Evolutionary conservation across 2,888 invertebrate species (phyloP), one percentile per base, ranked within the genome.

Genomic region (Ormyrus rosae): DNA sequence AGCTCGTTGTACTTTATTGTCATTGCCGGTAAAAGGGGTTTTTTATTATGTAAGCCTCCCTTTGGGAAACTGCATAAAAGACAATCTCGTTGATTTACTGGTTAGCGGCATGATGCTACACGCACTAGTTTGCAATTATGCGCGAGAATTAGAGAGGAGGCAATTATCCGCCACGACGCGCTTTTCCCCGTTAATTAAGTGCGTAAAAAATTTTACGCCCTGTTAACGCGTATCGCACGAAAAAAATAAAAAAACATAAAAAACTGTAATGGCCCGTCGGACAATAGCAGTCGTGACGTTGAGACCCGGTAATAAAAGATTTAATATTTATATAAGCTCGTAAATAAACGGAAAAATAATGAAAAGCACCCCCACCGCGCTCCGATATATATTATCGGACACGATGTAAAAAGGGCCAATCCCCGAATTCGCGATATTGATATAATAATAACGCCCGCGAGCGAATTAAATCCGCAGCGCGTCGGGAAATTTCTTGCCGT

Each of bases 291-390:
- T 19, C 19, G 34, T 6, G 60, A 19, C 10, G 45, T n/a, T 50
- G 50, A 51, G 53, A 50, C 10, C 11, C 19, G 2, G 19, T 9
- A 67, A 51, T 67, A 34, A 67, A 67, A 53, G 8, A 51, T 53
- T 67, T 67, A 67, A 51, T 50, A 67, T 67, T 67, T 67, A 67
- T 19, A 19, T 67, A 53, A 67, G 34, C 19, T 7, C 67, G 53
- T 10, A 53, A 53, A 50, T 67, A 67, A 50, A 7, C 2, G 34
- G 19, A 34, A 7, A 10, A 67, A 67, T 67, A 67, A 34, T 19
- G 51, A 63, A 9, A 7, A 19, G 19, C 13, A 13, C 19, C 19
- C 19, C 19, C 19, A 0, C 1, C 19, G 19, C 19, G 19, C 19
- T 19, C 19, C 19, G 19, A 19, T 19, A 19, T 19, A 19, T 19